These are phyloP conservation scores for Apocheima hispidaria DNA, from an alignment of 2,888 invertebrate genomes.

Conservation along the genomic window DNA sequence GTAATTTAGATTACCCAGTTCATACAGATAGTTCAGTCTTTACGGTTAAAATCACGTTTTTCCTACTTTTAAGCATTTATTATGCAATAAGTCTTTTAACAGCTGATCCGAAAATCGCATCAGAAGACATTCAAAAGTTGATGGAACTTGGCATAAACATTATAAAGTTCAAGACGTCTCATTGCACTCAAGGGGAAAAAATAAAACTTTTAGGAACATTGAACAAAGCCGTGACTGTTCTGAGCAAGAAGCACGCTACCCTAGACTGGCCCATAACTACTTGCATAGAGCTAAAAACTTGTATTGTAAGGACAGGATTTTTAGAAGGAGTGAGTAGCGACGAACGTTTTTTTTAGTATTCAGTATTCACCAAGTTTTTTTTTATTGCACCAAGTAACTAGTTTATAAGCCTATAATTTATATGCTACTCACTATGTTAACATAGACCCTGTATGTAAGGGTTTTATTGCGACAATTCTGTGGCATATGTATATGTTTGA, in stretches of 20 bases:
- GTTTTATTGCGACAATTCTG: no score
- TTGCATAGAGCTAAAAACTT: constrained; percentile 94
- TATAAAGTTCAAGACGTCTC: constrained; percentile 63
- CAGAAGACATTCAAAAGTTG: constrained; percentile 75
- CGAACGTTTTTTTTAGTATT: background rate
- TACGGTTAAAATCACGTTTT: background rate
- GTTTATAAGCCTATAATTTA: no score
- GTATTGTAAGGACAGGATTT: constrained; percentile 91
- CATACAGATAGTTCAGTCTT: no score
- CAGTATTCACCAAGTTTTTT: no score
- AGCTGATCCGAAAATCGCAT: constrained; percentile 57
- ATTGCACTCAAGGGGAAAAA: constrained; percentile 59
- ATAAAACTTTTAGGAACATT: constrained; percentile 64
- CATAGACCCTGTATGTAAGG: no score
- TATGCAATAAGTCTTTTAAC: background rate
- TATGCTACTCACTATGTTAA: no score
- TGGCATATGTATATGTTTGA: no score
- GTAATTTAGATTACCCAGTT: no score
- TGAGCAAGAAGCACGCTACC: constrained; percentile 83
- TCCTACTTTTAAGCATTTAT: background rate
- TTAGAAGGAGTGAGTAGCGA: constrained; percentile 50
- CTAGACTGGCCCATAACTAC: constrained; percentile 90
- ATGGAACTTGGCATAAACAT: constrained; percentile 81
- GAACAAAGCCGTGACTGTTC: constrained; percentile 70
- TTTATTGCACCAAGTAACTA: no score